Evolutionary conservation across 2,113 vertebrate genomes (phyloP).

Genomic region (Ploceus nigricollis): DNA sequence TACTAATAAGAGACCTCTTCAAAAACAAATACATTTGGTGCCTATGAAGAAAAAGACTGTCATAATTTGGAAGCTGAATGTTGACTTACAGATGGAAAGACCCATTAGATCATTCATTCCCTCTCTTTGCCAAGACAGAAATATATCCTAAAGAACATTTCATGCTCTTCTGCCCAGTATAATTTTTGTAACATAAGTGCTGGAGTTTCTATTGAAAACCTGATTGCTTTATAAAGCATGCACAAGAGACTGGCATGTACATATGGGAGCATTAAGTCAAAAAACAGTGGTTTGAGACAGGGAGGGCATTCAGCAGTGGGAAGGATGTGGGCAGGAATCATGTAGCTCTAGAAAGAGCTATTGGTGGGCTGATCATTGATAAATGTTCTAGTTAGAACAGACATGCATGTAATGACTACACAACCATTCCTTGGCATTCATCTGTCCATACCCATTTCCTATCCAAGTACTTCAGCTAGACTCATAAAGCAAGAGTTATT

Average conservation of each 20-base stretch:
- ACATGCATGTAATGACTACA: accelerated
- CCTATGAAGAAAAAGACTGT: neutral
- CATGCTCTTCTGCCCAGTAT: conserved; percentile 4
- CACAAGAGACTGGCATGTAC: neutral
- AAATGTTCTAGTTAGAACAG: neutral
- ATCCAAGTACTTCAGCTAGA: neutral
- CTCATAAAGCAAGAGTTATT: neutral
- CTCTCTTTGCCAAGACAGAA: conserved; percentile 37
- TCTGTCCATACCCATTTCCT: neutral
- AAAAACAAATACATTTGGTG: neutral
- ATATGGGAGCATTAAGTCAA: neutral
- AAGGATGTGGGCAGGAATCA: neutral
- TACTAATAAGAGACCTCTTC: neutral
- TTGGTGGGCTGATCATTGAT: neutral
- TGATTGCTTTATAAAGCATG: neutral
- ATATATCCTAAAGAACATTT: conserved; percentile 16
- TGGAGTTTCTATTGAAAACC: neutral
- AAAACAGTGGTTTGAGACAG: neutral
- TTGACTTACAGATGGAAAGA: conserved; percentile 48
- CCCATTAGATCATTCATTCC: conserved; percentile 23
- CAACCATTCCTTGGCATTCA: neutral
- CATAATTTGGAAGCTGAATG: neutral
- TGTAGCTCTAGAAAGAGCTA: neutral
- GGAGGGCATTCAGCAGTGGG: neutral
- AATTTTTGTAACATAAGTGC: neutral